These are phyloP conservation scores for Oncorhynchus clarkii DNA, from an alignment of 2,113 vertebrate species.

Conservation along the genomic window DNA sequence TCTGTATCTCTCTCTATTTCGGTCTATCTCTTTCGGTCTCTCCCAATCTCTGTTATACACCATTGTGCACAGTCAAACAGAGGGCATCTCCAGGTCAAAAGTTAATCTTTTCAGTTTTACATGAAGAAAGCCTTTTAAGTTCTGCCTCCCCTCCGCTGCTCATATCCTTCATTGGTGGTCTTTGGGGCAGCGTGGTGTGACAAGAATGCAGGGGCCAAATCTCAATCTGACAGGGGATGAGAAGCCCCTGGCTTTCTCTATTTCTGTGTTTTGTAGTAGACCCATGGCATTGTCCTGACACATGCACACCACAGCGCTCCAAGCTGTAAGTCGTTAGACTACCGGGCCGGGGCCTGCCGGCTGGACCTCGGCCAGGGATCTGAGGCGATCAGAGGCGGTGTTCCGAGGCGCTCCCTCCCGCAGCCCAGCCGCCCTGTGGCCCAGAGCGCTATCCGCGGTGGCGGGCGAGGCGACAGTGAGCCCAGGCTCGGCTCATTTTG, in stretches of 20 bases:
- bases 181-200: constrained; percentile 79
- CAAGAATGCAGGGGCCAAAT: constrained; percentile 78
- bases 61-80: constrained; percentile 61
- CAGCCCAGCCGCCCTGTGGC: constrained; percentile 40
- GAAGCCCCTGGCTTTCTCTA: constrained; percentile 63
- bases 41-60: not conserved
- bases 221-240: constrained; percentile 69
- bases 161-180: constrained; percentile 75
- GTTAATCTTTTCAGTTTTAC: constrained; percentile 90
- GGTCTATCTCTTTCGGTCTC: constrained; percentile 15
- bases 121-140: constrained; percentile 72
- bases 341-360: constrained; percentile 11
- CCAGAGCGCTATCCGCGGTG: too few relatives aligned
- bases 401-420: constrained; percentile 53
- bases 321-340: constrained; percentile 91
- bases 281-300: constrained; percentile 75
- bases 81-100: constrained; percentile 86
- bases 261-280: constrained; percentile 60
- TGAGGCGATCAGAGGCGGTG: constrained; percentile 73
- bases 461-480: constrained; percentile 72
- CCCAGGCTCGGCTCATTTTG: constrained; percentile 61
- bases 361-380: constrained; percentile 85
- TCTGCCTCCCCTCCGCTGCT: constrained; percentile 66
- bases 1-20: too few relatives aligned
- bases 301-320: constrained; percentile 74